These are phyloP conservation scores for Leptinotarsa tumamoca DNA, from an alignment of 2,888 invertebrate genomes.

Conservation along the genomic window DNA sequence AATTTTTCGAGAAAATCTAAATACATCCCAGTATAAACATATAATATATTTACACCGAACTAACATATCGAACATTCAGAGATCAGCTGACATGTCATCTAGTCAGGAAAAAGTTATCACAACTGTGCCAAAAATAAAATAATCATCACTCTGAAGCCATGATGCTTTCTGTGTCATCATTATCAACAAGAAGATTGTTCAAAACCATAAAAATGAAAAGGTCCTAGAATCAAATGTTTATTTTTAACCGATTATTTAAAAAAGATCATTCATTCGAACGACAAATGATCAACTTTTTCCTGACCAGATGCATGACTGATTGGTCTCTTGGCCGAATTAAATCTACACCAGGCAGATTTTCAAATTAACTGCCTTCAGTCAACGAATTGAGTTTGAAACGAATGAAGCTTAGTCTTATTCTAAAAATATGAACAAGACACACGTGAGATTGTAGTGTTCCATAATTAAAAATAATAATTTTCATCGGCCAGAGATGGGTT, in stretches of 20 bases:
- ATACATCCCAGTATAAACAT: slow-evolving; percentile 4
- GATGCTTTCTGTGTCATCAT: too few species aligned
- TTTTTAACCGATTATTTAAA: too few species aligned
- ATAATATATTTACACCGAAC: slow-evolving; percentile 4
- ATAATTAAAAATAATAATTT: slow-evolving; percentile 10
- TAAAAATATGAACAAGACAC: slow-evolving; percentile 51
- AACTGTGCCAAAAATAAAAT: too few species aligned
- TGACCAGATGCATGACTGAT: not conserved
- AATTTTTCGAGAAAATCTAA: slow-evolving; percentile 3
- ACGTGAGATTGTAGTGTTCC: slow-evolving; percentile 58
- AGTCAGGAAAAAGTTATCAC: not conserved
- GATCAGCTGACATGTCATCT: not conserved
- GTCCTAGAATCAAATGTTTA: too few species aligned
- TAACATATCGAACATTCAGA: slow-evolving; percentile 5
- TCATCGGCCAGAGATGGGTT: slow-evolving; percentile 4
- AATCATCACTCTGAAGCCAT: too few species aligned
- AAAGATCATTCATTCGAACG: too few species aligned
- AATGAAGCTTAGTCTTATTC: slow-evolving; percentile 11
- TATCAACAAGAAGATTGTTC: too few species aligned
- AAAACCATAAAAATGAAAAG: too few species aligned
- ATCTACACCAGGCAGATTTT: too few species aligned
- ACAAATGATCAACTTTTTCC: not conserved
- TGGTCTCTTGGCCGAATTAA: not conserved
- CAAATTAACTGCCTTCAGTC: not conserved
- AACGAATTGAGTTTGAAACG: not conserved